Conservation (phyloP, 2,888 invertebrate genomes). For the Linnaemya vulpina region DNA sequence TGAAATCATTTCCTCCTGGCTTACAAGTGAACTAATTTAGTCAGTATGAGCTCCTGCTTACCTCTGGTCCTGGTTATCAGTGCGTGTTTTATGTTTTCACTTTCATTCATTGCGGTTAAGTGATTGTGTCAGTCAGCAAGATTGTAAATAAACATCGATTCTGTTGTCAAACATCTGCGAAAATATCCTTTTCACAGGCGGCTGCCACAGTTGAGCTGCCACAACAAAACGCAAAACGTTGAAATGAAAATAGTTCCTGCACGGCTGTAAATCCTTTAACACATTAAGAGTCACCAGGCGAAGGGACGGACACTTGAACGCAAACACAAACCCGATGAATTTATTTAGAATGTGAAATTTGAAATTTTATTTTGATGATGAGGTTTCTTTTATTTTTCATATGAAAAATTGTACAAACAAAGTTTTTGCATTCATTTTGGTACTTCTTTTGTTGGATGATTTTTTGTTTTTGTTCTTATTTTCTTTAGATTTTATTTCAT, state of each 20-base stretch:
- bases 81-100: constrained; percentile 12
- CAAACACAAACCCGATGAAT: constrained; percentile 28
- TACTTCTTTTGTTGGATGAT: constrained; percentile 21
- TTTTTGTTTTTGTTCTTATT: constrained; percentile 28
- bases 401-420: constrained; percentile 48
- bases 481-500: constrained; percentile 43
- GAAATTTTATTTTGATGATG: constrained; percentile 3
- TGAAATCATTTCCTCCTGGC: constrained; percentile 27
- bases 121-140: constrained; percentile 58
- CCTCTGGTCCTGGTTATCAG: not conserved
- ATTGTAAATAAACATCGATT: constrained; percentile 74
- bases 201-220: constrained; percentile 5
- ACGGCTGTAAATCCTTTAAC: constrained; percentile 80
- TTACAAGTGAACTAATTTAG: constrained; percentile 68
- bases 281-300: constrained; percentile 74
- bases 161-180: constrained; percentile 79
- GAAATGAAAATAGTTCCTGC: constrained; percentile 56
- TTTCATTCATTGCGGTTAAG: constrained; percentile 39
- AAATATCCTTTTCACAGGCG: constrained; percentile 75
- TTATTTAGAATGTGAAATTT: constrained; percentile 2
- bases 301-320: constrained; percentile 54
- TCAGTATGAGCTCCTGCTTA: constrained; percentile 11
- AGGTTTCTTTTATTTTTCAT: constrained; percentile 47
- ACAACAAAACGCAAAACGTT: not conserved
- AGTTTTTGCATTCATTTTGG: constrained; percentile 26